phyloP scores from a whole-genome alignment of 2,797 vertebrate genomes.

The Sebastes minor region DNA sequence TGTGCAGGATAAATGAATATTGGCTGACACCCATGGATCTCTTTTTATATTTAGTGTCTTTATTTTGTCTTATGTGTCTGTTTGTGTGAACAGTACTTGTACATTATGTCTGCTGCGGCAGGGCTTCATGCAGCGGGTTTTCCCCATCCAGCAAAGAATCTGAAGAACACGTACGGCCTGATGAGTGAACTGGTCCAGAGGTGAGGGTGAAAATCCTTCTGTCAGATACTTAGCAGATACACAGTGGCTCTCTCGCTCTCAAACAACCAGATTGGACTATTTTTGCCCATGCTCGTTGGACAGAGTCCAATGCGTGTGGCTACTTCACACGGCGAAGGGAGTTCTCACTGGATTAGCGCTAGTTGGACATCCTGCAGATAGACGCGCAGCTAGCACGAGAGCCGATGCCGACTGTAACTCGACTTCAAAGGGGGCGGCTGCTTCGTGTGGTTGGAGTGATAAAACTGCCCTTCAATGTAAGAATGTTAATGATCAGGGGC shows the following conservation, averaged over 20 bases:
- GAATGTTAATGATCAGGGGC: slow-evolving; percentile 76
- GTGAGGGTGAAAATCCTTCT: slow-evolving; percentile 51
- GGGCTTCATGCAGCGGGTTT: not conserved
- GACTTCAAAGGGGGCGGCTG: slow-evolving; percentile 69
- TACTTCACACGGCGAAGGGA: not conserved
- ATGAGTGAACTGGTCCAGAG: slow-evolving; percentile 54
- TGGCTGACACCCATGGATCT: not conserved
- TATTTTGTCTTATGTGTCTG: not conserved
- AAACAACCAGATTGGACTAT: slow-evolving; percentile 16
- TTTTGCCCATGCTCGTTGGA: slow-evolving; percentile 22
- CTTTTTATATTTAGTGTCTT: not conserved
- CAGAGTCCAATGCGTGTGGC: not conserved
- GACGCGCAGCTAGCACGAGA: slow-evolving; percentile 2
- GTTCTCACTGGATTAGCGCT: slow-evolving; percentile 26
- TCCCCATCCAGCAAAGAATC: slow-evolving; percentile 32
- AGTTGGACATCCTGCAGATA: slow-evolving; percentile 29
- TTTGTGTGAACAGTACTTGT: not conserved
- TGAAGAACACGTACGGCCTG: slow-evolving; percentile 33
- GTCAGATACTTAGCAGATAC: slow-evolving; percentile 42
- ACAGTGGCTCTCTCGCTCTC: slow-evolving; percentile 4
- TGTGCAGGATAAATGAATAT: slow-evolving; percentile 45
- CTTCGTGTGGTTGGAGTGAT: slow-evolving; percentile 64
- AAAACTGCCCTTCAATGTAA: slow-evolving; percentile 70
- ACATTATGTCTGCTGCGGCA: not conserved
- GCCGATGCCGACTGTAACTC: slow-evolving; percentile 13